Conservation (phyloP, 1,140 invertebrate species). For the Cotesia glomerata region DNA sequence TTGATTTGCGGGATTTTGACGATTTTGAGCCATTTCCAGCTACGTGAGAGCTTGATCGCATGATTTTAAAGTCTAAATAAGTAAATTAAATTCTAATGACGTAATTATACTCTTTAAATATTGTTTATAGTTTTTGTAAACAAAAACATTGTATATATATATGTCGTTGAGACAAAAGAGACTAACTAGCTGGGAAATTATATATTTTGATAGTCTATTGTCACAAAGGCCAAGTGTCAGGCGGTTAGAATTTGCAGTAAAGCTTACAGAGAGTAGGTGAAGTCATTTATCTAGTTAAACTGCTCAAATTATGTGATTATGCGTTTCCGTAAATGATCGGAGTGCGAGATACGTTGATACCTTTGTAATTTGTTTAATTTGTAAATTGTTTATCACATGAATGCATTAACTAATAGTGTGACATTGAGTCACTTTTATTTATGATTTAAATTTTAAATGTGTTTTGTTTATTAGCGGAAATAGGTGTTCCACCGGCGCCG, state of each 20-base stretch:
- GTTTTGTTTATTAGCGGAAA: conserved; percentile 63
- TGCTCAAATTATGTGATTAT: conserved; percentile 22
- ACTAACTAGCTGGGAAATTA: neutral
- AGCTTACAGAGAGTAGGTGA: conserved; percentile 3
- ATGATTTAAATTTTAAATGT: conserved; percentile 12
- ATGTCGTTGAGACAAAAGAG: neutral
- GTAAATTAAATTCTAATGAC: no score
- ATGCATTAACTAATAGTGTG: neutral
- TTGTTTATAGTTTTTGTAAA: no score
- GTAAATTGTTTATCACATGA: neutral
- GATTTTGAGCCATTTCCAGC: no score
- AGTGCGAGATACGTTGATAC: conserved; percentile 21
- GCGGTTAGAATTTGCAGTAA: neutral
- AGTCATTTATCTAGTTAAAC: conserved; percentile 22
- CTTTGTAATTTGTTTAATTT: neutral
- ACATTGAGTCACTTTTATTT: neutral
- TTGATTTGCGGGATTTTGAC: no score
- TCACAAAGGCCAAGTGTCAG: conserved; percentile 14
- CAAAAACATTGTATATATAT: neutral
- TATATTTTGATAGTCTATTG: conserved; percentile 19
- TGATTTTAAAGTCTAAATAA: no score
- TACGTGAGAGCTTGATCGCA: no score
- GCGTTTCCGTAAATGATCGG: conserved; percentile 30
- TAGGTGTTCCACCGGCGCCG: conserved; percentile 75
- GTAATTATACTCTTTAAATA: no score